Conservation (phyloP, 2,888 invertebrate species). For the Halocaridina rubra region DNA sequence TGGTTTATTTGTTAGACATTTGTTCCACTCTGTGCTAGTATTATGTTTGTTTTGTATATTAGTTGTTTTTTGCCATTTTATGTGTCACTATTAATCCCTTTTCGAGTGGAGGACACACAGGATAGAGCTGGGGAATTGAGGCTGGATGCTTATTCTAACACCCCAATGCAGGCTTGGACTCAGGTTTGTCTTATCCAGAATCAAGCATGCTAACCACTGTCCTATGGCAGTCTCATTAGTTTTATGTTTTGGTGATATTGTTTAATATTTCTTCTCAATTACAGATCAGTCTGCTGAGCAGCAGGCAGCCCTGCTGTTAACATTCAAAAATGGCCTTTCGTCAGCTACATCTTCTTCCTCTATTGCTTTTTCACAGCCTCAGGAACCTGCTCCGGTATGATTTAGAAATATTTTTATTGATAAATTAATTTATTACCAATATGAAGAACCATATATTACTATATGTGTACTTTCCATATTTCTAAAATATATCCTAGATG, state of each 20-base stretch:
- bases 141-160: too few species aligned
- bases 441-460: not conserved
- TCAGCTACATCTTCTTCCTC: constrained; percentile 42
- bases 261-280: not conserved
- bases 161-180: too few species aligned
- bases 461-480: not conserved
- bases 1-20: too few species aligned
- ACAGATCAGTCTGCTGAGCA: constrained; percentile 56
- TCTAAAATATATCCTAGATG: not conserved
- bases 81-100: too few species aligned
- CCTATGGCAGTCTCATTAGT: not conserved
- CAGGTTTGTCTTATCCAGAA: not conserved
- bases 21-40: too few species aligned
- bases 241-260: not conserved
- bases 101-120: too few species aligned
- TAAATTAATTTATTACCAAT: not conserved
- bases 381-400: constrained; percentile 38
- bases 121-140: too few species aligned
- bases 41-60: too few species aligned
- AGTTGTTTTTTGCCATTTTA: too few species aligned
- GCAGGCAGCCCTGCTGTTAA: constrained; percentile 56
- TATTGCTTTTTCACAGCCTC: constrained; percentile 47
- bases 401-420: too few species aligned
- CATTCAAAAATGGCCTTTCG: constrained; percentile 53
- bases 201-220: not conserved